Evolutionary conservation across 2,888 invertebrate genomes (phyloP).

Genomic region (Caenorhabditis wallacei): DNA sequence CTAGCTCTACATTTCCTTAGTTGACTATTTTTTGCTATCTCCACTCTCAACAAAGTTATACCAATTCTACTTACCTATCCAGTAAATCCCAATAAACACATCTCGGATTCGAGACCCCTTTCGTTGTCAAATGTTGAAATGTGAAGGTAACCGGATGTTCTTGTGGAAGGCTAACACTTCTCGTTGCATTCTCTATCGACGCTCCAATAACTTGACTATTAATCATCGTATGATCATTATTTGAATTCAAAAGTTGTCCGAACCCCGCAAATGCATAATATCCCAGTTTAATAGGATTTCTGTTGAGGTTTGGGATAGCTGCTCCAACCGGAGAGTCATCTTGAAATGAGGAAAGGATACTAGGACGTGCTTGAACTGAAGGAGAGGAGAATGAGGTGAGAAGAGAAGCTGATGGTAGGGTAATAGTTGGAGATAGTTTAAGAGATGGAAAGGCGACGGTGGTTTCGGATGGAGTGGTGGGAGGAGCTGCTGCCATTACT

Average conservation of each 20-base stretch:
- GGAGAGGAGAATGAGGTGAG: constrained; percentile 18
- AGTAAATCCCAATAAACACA: constrained; percentile 82
- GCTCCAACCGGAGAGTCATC: constrained; percentile 34
- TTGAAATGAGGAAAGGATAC: constrained; percentile 33
- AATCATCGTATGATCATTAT: constrained; percentile 61
- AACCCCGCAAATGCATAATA: constrained; percentile 77
- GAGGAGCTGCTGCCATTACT: constrained; percentile 41
- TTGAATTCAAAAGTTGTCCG: constrained; percentile 71
- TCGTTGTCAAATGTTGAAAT: constrained; percentile 77
- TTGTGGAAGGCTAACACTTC: constrained; percentile 70
- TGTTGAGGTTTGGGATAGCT: constrained; percentile 54
- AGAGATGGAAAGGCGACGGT: constrained; percentile 64
- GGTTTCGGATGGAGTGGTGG: constrained; percentile 31
- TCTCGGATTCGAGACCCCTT: constrained; percentile 76
- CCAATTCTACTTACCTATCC: constrained; percentile 45
- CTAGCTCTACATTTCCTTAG: background rate
- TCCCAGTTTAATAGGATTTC: constrained; percentile 74
- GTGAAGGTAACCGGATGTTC: constrained; percentile 76
- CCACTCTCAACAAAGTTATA: no score
- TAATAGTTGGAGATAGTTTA: constrained; percentile 67
- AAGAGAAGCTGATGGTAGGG: constrained; percentile 68
- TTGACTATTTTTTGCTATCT: no score
- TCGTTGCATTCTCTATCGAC: constrained; percentile 77
- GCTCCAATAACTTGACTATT: constrained; percentile 79
- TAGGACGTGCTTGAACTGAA: background rate